phyloP scores from a whole-genome alignment of 2,113 vertebrate species.

The Petrocephalus microphthalmus region DNA sequence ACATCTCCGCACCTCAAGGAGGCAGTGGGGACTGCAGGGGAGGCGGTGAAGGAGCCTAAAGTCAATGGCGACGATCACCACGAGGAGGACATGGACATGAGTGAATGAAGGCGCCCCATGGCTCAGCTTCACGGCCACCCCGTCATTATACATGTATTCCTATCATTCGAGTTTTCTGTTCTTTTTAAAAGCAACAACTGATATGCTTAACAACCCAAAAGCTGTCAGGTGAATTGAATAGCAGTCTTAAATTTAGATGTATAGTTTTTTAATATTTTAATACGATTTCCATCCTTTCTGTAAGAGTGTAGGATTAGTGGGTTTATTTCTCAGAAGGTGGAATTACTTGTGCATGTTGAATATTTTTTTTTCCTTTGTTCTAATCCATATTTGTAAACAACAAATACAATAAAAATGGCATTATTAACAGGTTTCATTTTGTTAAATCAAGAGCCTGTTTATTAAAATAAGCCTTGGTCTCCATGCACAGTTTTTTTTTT shows the following conservation, averaged over 20 bases:
- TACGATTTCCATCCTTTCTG: slow-evolving; percentile 21
- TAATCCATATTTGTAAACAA: slow-evolving; percentile 40
- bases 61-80: slow-evolving; percentile 91
- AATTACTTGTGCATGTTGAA: slow-evolving; percentile 56
- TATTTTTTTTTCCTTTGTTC: slow-evolving; percentile 1
- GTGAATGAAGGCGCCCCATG: slow-evolving; percentile 65
- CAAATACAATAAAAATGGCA: slow-evolving; percentile 39
- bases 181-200: slow-evolving; percentile 43
- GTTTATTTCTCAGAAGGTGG: slow-evolving; percentile 45
- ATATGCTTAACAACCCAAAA: slow-evolving; percentile 37
- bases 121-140: slow-evolving; percentile 13
- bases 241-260: slow-evolving; percentile 63
- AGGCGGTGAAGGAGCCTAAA: slow-evolving; percentile 74
- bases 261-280: slow-evolving; percentile 50
- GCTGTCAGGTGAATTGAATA: slow-evolving; percentile 45
- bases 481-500: slow-evolving; percentile 35
- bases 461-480: slow-evolving; percentile 38
- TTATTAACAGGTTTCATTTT: slow-evolving; percentile 43
- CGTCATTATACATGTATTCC: slow-evolving; percentile 36
- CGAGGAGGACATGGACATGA: slow-evolving; percentile 99
- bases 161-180: slow-evolving; percentile 66
- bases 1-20: slow-evolving; percentile 70
- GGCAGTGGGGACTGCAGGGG: slow-evolving; percentile 55
- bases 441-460: slow-evolving; percentile 46
- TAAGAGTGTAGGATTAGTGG: slow-evolving; percentile 11